Conservation (phyloP, 2,888 invertebrate species). For the Cepaea hortensis region DNA sequence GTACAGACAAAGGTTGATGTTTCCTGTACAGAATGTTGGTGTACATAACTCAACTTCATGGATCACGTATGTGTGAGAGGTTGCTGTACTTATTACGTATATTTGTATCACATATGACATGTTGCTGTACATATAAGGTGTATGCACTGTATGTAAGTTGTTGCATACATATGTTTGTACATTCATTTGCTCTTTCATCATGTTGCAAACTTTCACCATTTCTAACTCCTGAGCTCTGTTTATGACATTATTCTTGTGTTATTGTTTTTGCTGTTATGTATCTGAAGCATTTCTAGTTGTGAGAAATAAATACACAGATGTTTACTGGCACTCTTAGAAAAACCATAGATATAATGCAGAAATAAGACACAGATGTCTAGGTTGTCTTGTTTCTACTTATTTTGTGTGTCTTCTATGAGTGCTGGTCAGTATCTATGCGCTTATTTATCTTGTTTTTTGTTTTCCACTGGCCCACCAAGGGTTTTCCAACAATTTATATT, state of each 20-base stretch:
- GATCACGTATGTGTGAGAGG: background rate
- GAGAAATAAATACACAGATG: too few relatives aligned
- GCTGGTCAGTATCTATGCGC: too few relatives aligned
- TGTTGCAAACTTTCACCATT: slow-evolving; percentile 18
- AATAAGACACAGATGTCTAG: too few relatives aligned
- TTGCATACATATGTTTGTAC: slow-evolving; percentile 6
- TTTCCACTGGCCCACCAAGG: too few relatives aligned
- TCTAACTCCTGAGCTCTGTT: background rate
- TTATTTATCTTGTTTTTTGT: too few relatives aligned
- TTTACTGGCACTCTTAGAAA: too few relatives aligned
- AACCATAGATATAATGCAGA: too few relatives aligned
- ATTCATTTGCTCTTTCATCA: slow-evolving; percentile 12
- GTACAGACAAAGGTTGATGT: background rate
- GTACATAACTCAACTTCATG: background rate
- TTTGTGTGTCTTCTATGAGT: too few relatives aligned
- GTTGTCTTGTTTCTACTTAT: too few relatives aligned
- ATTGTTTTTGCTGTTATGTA: background rate
- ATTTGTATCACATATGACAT: background rate
- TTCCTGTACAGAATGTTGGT: background rate
- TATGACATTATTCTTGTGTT: background rate
- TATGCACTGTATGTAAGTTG: background rate
- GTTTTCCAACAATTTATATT: background rate
- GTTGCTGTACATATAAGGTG: background rate
- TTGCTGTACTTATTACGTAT: background rate
- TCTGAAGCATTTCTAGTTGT: background rate